A percentile compares a stretch with the other conserved stretches of the same genome.
Conservation (phyloP, 1,140 invertebrate genomes). For the Platorchestia sp. region DNA sequence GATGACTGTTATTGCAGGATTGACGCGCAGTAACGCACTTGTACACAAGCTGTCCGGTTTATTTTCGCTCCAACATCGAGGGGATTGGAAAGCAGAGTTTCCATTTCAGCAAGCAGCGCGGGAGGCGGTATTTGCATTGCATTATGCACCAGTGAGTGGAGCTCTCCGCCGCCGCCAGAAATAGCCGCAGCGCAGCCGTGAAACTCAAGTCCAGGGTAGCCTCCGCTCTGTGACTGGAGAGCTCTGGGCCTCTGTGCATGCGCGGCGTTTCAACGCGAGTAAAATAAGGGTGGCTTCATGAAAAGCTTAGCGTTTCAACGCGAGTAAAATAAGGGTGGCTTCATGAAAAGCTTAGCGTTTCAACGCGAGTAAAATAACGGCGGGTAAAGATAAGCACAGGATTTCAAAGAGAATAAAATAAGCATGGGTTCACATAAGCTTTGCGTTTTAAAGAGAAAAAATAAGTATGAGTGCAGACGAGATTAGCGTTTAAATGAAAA, state of each 20-base stretch:
- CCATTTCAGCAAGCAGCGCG: not conserved
- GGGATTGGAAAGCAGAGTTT: not conserved
- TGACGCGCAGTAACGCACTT: too few relatives aligned
- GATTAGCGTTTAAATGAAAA: too few relatives aligned
- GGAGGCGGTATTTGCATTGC: constrained; percentile 19
- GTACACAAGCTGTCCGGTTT: too few relatives aligned
- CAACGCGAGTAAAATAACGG: not conserved
- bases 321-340: too few relatives aligned
- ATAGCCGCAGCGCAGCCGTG: not conserved
- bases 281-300: too few relatives aligned
- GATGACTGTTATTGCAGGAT: too few relatives aligned
- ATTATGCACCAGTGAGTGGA: not conserved
- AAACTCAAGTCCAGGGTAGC: not conserved
- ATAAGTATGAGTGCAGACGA: too few relatives aligned
- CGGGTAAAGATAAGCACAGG: too few relatives aligned
- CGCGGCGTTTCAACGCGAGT: not conserved
- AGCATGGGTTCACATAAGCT: too few relatives aligned
- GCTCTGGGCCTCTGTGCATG: not conserved
- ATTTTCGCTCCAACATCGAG: too few relatives aligned
- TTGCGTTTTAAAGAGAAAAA: too few relatives aligned
- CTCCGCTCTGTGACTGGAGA: not conserved
- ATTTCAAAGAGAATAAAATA: not conserved
- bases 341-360: not conserved
- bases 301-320: not conserved
- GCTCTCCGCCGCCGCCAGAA: constrained; percentile 2